These are phyloP conservation scores for Copsychus sechellarum DNA, from an alignment of 2,113 vertebrate species.

Conservation along the genomic window DNA sequence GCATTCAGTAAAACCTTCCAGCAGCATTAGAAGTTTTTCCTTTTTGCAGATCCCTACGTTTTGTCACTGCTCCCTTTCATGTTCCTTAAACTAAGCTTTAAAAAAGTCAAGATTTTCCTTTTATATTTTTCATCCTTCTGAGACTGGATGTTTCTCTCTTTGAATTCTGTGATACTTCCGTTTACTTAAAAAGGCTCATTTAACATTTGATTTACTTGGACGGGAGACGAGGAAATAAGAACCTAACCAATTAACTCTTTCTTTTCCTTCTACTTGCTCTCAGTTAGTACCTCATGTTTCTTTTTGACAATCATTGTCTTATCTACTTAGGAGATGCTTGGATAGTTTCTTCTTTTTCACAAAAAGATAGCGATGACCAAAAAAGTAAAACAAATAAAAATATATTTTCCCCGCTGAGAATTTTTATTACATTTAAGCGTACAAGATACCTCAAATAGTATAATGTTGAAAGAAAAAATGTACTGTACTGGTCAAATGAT, in stretches of 20 bases:
- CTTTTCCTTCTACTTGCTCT: neutral
- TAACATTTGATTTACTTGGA: neutral
- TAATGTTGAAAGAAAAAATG: neutral
- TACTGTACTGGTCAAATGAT: neutral
- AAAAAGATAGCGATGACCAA: neutral
- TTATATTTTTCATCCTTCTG: slow-evolving; percentile 11
- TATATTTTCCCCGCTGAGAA: neutral
- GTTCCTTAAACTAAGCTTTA: neutral
- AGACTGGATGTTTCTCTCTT: slow-evolving; percentile 20
- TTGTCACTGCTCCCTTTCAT: neutral
- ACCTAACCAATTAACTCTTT: neutral
- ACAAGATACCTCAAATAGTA: neutral
- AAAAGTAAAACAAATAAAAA: neutral
- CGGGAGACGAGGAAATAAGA: neutral
- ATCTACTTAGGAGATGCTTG: neutral
- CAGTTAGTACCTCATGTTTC: neutral
- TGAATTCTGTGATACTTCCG: slow-evolving; percentile 3
- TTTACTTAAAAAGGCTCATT: slow-evolving; percentile 8
- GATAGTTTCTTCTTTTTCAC: neutral
- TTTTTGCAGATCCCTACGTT: neutral
- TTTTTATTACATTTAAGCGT: neutral
- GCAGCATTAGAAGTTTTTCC: neutral
- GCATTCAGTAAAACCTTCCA: neutral
- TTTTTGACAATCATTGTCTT: neutral
- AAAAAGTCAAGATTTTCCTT: neutral